Percentiles rank a stretch among this genome's conserved stretches.
Evolutionary conservation across 2,888 invertebrate species (phyloP).

Genomic region (Agapostemon virescens): DNA sequence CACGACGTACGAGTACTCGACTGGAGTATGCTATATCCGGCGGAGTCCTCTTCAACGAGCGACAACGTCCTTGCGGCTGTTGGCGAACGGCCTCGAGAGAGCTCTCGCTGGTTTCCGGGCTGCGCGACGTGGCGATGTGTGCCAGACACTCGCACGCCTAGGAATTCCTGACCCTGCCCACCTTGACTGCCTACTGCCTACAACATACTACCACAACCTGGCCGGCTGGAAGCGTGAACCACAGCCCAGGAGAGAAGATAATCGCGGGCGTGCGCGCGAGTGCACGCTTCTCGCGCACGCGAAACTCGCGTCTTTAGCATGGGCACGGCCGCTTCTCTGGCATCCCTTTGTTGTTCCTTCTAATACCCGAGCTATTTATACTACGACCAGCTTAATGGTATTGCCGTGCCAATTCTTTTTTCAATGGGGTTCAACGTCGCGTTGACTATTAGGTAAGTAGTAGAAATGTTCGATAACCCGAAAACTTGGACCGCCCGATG

Average conservation of each 20-base stretch:
- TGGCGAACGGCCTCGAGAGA: constrained; percentile 75
- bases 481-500: neutral
- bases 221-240: constrained; percentile 60
- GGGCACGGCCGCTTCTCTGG: constrained; percentile 66
- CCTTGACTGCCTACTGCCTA: constrained; percentile 69
- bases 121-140: constrained; percentile 69
- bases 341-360: constrained; percentile 72
- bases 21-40: constrained; percentile 1
- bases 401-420: constrained; percentile 45
- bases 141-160: constrained; percentile 72
- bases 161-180: constrained; percentile 77
- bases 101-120: constrained; percentile 71
- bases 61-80: constrained; percentile 73
- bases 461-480: neutral
- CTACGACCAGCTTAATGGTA: constrained; percentile 50
- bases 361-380: constrained; percentile 66
- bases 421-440: neutral
- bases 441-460: neutral
- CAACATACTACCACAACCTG: constrained; percentile 38
- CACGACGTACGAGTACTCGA: neutral
- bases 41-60: constrained; percentile 54
- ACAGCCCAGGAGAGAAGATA: constrained; percentile 58
- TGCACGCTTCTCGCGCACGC: constrained; percentile 57
- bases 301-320: constrained; percentile 57
- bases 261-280: constrained; percentile 66